Base-by-base conservation (phyloP, 2,888 invertebrate genomes). In the Syrista parreyssii region DNA sequence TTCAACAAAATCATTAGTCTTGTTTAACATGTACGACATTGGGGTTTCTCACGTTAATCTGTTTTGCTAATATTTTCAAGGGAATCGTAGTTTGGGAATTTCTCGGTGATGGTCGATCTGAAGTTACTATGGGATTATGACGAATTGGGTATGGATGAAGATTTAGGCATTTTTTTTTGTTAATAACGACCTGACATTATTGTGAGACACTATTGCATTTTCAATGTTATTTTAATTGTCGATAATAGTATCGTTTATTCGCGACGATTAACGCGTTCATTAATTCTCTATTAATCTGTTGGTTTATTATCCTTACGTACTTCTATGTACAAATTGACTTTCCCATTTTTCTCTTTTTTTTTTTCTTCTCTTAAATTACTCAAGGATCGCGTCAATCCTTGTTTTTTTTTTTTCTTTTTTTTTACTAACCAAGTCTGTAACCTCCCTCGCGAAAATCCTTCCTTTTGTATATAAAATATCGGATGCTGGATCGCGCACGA, bases 301-400 rank as follows among this genome's bases (percentile, higher is more conserved):
- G 74, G 75, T 80, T 81, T 76, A 79, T 80, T 82, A 78, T 80
- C 74, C 12, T 68, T 73, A 75, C 74, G 76, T n/a, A 68, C 69
- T 40, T 75, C 74, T 84, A 85, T 83, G 75, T 84, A 85, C 83
- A 86, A 86, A 86, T 86, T 85, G 85, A 85, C 85, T 84, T 85
- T 82, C 81, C 83, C 79, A 78, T 79, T 40, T 69, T 76, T 79
- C 76, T 79, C 34, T 73, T 3, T 79, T 40, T 69, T 76, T 79
- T 77, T 79, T 74, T 73, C 1, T 68, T 68, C 30, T 33, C 71
- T 71, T 71, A 71, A 76, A 78, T 76, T 80, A 76, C 78, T 75
- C 78, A 81, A 83, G 79, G 72, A 68, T 77, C 69, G 31, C 69
- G 74, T 68, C n/a, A 75, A 72, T 74, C 11, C 33, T 71, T 32